phyloP scores from a whole-genome alignment of 2,797 vertebrate species.

The Morus bassanus region DNA sequence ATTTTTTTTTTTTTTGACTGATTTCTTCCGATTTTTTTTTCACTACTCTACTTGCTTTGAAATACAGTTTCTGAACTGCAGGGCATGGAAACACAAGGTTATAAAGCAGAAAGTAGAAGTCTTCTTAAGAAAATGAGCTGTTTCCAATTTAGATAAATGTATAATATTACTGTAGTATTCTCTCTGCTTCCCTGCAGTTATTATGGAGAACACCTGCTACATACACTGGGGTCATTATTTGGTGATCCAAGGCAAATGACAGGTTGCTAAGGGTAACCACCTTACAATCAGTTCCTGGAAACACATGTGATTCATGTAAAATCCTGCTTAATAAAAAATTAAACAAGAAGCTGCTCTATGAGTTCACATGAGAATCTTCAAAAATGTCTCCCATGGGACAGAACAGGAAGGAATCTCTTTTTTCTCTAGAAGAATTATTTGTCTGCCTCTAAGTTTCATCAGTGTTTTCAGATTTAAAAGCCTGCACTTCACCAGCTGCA shows the following conservation, averaged over 20 bases:
- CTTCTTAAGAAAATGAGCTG: neutral
- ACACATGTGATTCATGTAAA: neutral
- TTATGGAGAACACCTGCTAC: neutral
- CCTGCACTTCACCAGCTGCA: neutral
- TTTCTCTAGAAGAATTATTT: neutral
- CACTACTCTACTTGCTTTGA: neutral
- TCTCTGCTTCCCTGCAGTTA: neutral
- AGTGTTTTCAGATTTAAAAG: neutral
- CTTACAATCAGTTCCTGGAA: neutral
- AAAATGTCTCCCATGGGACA: neutral
- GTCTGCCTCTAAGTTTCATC: neutral
- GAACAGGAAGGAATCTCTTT: neutral
- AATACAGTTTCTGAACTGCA: neutral
- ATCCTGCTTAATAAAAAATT: neutral
- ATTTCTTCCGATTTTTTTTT: neutral
- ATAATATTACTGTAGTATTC: neutral
- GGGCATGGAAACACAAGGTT: neutral
- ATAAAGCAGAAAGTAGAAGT: neutral
- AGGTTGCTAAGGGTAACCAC: neutral
- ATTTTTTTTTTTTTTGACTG: neutral
- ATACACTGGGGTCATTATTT: neutral
- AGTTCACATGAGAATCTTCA: neutral
- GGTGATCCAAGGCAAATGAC: neutral
- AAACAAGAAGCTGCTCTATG: neutral
- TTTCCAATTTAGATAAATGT: neutral